Conservation (phyloP, 2,797 vertebrate genomes). For the Gallinago stenura region DNA sequence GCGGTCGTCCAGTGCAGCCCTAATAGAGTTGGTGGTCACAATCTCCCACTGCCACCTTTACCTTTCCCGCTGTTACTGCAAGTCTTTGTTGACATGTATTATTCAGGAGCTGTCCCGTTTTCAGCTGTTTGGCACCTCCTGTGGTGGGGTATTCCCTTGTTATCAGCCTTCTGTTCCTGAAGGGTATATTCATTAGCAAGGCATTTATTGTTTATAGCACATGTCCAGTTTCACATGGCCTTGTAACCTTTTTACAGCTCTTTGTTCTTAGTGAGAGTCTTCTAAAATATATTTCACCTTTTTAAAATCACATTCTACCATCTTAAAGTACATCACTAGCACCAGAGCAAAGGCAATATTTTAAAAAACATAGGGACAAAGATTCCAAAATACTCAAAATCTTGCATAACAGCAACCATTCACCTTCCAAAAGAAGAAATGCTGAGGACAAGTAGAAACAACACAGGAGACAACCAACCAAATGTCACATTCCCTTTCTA, state of each 20-base stretch:
- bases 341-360: conserved; percentile 1
- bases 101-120: not conserved
- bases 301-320: not conserved
- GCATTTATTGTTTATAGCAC: not conserved
- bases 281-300: not conserved
- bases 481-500: fast-evolving
- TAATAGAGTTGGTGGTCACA: not conserved
- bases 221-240: not conserved
- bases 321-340: not conserved
- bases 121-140: not conserved
- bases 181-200: not conserved
- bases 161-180: not conserved
- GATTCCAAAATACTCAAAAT: not conserved
- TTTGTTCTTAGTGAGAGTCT: not conserved
- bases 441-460: not conserved
- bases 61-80: not conserved
- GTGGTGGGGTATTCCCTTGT: not conserved
- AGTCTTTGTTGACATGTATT: not conserved
- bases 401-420: not conserved
- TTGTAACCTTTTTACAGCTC: not conserved
- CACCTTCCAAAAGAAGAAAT: not conserved
- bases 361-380: not conserved
- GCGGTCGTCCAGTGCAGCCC: not conserved
- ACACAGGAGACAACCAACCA: not conserved
- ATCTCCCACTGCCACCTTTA: not conserved